phyloP scores from a whole-genome alignment of 2,888 invertebrate genomes.

The Drosophila siamana region DNA sequence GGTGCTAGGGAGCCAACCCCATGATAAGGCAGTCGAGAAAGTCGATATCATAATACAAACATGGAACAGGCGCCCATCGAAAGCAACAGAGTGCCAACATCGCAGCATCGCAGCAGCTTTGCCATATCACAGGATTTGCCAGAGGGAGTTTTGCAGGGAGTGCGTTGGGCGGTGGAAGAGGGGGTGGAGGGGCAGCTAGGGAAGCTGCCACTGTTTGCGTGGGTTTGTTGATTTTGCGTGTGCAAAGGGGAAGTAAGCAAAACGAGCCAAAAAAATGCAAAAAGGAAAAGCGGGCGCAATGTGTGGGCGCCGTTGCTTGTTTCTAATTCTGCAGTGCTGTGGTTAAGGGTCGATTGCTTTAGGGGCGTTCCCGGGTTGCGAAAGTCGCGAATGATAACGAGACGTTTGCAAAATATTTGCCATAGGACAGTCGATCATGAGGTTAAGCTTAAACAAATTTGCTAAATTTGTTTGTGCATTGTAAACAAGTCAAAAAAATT shows the following conservation, averaged over 20 bases:
- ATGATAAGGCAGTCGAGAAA: slow-evolving; percentile 70
- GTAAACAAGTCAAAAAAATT: no score
- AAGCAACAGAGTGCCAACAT: slow-evolving; percentile 19
- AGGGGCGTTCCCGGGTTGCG: slow-evolving; percentile 64
- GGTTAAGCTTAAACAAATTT: no score
- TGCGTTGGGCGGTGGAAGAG: no score
- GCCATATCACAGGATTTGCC: slow-evolving; percentile 20
- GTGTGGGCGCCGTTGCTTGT: slow-evolving; percentile 60
- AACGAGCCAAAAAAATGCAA: background rate
- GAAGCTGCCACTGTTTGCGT: slow-evolving; percentile 61
- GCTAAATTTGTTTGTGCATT: no score
- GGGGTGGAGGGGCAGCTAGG: slow-evolving; percentile 6
- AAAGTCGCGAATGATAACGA: background rate
- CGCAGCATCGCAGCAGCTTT: slow-evolving; percentile 29
- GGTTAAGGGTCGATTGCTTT: slow-evolving; percentile 71
- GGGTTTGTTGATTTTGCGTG: slow-evolving; percentile 72
- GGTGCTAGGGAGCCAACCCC: background rate
- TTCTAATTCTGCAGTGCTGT: slow-evolving; percentile 71
- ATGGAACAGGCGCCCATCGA: slow-evolving; percentile 75
- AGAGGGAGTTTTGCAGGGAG: slow-evolving; percentile 7
- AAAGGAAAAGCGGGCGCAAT: slow-evolving; percentile 14
- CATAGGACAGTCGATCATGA: background rate
- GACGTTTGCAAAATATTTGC: background rate
- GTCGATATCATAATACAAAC: slow-evolving; percentile 82
- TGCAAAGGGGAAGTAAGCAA: slow-evolving; percentile 9